phyloP scores from a whole-genome alignment of 2,888 invertebrate species.

The Drosophila kokeensis region DNA sequence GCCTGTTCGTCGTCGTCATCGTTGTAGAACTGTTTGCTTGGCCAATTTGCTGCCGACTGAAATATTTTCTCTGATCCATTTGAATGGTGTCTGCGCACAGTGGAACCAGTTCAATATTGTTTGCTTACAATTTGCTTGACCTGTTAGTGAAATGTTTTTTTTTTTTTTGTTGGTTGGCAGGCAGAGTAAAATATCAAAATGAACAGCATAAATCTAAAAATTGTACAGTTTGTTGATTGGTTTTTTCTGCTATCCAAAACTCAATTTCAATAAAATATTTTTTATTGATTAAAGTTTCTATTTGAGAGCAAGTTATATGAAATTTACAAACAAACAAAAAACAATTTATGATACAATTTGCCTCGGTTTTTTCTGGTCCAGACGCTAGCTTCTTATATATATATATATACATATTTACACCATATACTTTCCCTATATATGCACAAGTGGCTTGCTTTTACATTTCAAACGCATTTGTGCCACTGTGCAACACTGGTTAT shows the following conservation, averaged over 20 bases:
- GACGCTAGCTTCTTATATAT: background rate
- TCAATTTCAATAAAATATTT: background rate
- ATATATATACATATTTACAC: too few species aligned
- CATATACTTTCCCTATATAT: too few species aligned
- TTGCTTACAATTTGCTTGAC: background rate
- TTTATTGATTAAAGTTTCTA: background rate
- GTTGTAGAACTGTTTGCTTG: conserved; percentile 43
- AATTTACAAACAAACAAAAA: background rate
- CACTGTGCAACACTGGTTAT: conserved; percentile 49
- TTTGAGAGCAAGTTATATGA: background rate
- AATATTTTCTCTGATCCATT: conserved; percentile 40
- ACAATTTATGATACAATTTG: background rate
- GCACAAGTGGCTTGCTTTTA: background rate
- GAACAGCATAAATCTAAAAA: too few species aligned
- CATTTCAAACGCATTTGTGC: background rate
- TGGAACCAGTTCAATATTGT: conserved; percentile 30
- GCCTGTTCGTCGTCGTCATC: conserved; percentile 30
- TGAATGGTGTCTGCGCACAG: conserved; percentile 43
- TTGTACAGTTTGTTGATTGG: too few species aligned
- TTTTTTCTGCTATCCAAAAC: background rate
- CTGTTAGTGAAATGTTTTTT: background rate
- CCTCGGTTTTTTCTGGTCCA: background rate
- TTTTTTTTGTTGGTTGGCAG: background rate
- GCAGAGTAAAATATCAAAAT: too few species aligned
- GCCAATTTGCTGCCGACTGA: conserved; percentile 45